Evolutionary conservation across 2,888 invertebrate species (phyloP).

Genomic region (Tinea trinotella): DNA sequence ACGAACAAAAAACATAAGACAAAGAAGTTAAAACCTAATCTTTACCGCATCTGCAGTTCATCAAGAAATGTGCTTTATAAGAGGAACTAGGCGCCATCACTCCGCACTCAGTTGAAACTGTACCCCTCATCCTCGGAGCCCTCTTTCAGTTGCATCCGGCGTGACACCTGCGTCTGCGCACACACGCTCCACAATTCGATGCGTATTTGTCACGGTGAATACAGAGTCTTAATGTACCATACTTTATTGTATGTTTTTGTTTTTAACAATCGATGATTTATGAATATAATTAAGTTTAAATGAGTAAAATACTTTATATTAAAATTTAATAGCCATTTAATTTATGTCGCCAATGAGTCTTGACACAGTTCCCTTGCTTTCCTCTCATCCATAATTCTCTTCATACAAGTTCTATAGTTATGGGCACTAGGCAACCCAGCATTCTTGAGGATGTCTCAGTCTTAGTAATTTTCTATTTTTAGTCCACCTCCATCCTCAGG

Average conservation of each 20-base stretch:
- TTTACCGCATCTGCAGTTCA: conserved; percentile 3
- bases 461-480: too few relatives aligned
- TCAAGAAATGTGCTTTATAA: background rate
- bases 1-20: background rate
- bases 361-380: too few relatives aligned
- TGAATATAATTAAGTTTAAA: background rate
- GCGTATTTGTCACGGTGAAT: conserved; percentile 19
- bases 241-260: background rate
- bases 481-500: too few relatives aligned
- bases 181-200: conserved; percentile 23
- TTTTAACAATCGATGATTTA: background rate
- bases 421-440: too few relatives aligned
- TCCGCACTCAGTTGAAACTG: conserved; percentile 18
- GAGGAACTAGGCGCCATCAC: conserved; percentile 14
- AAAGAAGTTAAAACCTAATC: background rate
- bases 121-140: conserved; percentile 34
- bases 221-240: background rate
- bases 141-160: conserved; percentile 44
- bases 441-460: too few relatives aligned
- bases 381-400: too few relatives aligned
- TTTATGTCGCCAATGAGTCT: too few relatives aligned
- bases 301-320: too few relatives aligned
- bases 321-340: too few relatives aligned
- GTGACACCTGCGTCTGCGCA: conserved; percentile 61
- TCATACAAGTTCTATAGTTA: too few relatives aligned